Evolutionary conservation across 2,797 vertebrate species (phyloP), one percentile per base, ranked within the genome.

Genomic region (Sarcoramphus papa): DNA sequence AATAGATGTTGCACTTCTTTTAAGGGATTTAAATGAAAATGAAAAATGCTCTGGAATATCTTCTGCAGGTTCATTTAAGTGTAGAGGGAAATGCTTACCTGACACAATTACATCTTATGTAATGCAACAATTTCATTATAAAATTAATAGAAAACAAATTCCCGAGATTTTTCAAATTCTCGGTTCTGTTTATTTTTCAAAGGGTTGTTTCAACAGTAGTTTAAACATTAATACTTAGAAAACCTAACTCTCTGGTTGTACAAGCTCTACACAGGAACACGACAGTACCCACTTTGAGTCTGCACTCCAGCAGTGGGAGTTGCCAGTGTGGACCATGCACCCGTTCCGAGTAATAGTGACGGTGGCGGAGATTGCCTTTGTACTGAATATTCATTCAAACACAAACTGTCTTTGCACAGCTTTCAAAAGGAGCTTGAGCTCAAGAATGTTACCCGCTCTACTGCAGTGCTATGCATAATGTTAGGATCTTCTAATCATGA

Each of bases 311-410:
- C 87, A 74, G 28, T 1, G 37, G 33, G 56, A 63, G 48, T 4
- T 74, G 60, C 65, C 65, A 47, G 53, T 0, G 0, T 1, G 17
- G 73, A n/a, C 74, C 20, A 9, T 0, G 2, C 9, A 37, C 41
- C 47, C 9, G 9, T 11, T 41, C 15, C 6, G 3, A 28, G 30
- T 21, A 43, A 17, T 0, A 18, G 59, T 4, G 13, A 47, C 48
- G 18, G 24, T 3, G 14, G 37, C 5, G 5, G 72, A 73, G 25
- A 27, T 1, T 22, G 19, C 14, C 51, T 45, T 25, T 69, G 31
- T 28, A 16, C 56, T 17, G 15, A 77, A 41, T 3, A 47, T 7
- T 54, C 25, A 40, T 10, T 30, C 62, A 35, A n/a, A 64, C 54
- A 67, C 59, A 79, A 94, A 48, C 22, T 4, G 2, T 2, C 51